A percentile compares a stretch with the other conserved stretches of the same genome.
Conservation (phyloP, 2,113 vertebrate species). For the Athene cunicularia region DNA sequence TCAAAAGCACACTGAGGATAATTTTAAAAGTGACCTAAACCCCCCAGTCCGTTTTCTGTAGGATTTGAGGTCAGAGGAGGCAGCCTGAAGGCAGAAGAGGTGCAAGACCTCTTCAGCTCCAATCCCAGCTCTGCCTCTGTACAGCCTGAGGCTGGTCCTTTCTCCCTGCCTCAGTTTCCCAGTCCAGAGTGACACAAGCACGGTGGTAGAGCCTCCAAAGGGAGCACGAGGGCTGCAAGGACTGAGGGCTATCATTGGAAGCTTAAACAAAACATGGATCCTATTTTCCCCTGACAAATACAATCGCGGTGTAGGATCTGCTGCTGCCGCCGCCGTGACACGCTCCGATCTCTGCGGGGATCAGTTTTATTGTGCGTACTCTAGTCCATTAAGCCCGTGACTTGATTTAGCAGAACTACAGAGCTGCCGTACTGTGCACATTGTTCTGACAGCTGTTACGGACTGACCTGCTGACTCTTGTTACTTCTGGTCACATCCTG, state of each 20-base stretch:
- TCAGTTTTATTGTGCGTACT: background rate
- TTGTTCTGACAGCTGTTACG: background rate
- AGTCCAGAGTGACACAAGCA: fast-evolving
- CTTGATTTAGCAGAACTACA: background rate
- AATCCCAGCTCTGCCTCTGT: background rate
- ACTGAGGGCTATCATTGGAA: background rate
- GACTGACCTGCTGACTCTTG: background rate
- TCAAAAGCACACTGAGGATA: background rate
- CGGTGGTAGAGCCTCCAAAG: background rate
- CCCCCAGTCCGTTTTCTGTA: fast-evolving
- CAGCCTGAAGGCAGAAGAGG: background rate
- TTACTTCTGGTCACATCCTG: background rate
- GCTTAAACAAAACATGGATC: background rate
- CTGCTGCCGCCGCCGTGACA: fast-evolving
- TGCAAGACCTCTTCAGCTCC: background rate
- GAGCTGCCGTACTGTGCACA: background rate
- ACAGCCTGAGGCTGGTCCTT: background rate
- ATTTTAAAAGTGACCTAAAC: background rate
- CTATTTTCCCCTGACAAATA: fast-evolving
- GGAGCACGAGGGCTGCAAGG: background rate
- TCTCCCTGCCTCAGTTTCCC: background rate
- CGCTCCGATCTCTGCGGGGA: background rate
- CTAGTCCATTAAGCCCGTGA: background rate
- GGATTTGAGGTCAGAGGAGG: background rate
- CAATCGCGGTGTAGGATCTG: fast-evolving